Evolutionary conservation across 2,888 invertebrate genomes (phyloP), one percentile per base, ranked within the genome.

Genomic region (Ommatoiulus sabulosus): DNA sequence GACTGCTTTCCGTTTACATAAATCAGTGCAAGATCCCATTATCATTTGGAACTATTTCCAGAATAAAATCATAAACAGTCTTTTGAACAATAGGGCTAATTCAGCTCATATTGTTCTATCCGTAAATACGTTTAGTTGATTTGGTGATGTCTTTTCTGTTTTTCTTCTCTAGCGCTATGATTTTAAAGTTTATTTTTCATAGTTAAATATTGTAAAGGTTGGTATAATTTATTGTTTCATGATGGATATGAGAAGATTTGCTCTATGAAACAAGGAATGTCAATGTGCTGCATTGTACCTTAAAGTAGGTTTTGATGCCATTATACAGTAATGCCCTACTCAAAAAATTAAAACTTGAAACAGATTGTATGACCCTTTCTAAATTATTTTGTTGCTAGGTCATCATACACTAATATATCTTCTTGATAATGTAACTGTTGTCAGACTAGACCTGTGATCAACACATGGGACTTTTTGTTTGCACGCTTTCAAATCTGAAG

Each of bases 151-250:
- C 24, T 72, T 20, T 24, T 17, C 1, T 63, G 7, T 63, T 63
- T 63, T 63, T 63, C n/a, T 63, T 63, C 63, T 63, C 20, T 63
- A 63, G 63, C 63, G 63, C n/a, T 63, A n/a, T 63, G 8, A 15
- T 17, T 57, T 63, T 63, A 17, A 63, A 63, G 12, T n/a, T 63
- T 52, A 52, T 52, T 63, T 63, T 63, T 63, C n/a, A 5, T 5
- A 4, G 15, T 6, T 4, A 63, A 63, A 63, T 63, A n/a, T 52
- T 52, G 52, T 52, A 15, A 52, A 52, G 52, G 15, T 52, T 12
- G 52, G 52, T 15, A 52, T 52, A 52, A 52, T 52, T 4, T 15
- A 15, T 63, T 20, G 15, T 4, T 63, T 48, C 8, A 48, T 12
- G 48, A 48, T 10, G 57, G 4, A 57, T 0, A 10, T 10, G 72